Evolutionary conservation across 2,888 invertebrate species (phyloP), one percentile per base, ranked within the genome.

Genomic region (Entomobrya multifasciata): DNA sequence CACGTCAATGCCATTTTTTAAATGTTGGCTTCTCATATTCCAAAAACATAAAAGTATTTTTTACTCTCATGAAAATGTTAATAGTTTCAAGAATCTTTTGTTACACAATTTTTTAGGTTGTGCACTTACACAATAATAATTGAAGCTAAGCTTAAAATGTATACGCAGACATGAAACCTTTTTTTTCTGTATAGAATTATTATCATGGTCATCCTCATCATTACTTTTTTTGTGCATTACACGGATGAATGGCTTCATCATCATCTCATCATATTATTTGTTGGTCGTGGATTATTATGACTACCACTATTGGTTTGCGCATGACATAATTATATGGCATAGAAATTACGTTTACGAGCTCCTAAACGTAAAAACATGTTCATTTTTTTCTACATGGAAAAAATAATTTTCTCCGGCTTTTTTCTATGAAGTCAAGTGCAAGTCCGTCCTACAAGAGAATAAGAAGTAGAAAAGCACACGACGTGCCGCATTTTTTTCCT

Each of bases 321-420:
- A 60, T 49, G 55, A 36, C 77, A 22, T 84, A 84, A 84, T 84
- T 84, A 84, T 22, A 84, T 13, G 41, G 55, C 70, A 85, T 55
- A 77, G 70, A 77, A 84, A 84, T 84, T 83, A 84, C 67, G 44
- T 84, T 83, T 84, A 84, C 77, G 72, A 84, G 77, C 44, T 77
- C 55, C 20, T 22, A 25, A 57, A 81, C n/a, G 70, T 55, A 70
- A 25, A 55, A 80, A 17, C 27, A 49, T 36, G 36, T 8, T 36
- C 36, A 36, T 36, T 74, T 55, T 20, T 41, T 72, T 83, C 62
- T 70, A 13, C 5, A 78, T 20, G 30, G 57, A 60, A 85, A 78
- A 85, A 78, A 72, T 17, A 60, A 41, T 85, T 83, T 67, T 83
- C 62, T 62, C 76, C 81, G 27, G 22, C 36, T 79, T 47, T 74